phyloP scores from a whole-genome alignment of 1,140 invertebrate species.

The Lethrus apterus region DNA sequence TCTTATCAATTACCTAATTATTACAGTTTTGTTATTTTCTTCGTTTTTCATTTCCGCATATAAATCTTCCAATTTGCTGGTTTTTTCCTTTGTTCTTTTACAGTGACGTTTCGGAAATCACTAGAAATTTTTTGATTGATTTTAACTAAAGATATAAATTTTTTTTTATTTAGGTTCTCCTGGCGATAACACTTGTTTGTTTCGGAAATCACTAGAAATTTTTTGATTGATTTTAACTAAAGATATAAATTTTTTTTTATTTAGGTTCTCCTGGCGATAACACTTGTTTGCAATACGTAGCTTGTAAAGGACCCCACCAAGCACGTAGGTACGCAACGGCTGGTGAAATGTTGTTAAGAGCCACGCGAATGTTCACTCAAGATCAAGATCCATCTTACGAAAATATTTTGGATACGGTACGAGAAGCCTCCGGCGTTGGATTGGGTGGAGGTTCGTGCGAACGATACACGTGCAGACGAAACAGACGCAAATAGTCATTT shows the following conservation, averaged over 20 bases:
- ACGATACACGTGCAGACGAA: slow-evolving; percentile 23
- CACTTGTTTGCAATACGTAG: slow-evolving; percentile 66
- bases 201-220: too few relatives aligned
- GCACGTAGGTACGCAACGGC: slow-evolving; percentile 67
- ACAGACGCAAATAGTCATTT: background rate
- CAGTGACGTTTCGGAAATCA: slow-evolving; percentile 15
- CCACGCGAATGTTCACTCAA: slow-evolving; percentile 52
- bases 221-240: too few relatives aligned
- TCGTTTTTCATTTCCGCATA: background rate
- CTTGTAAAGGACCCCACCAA: slow-evolving; percentile 64
- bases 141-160: too few relatives aligned
- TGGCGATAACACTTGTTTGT: slow-evolving; percentile 60
- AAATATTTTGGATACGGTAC: slow-evolving; percentile 30
- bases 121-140: too few relatives aligned
- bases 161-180: slow-evolving; percentile 51
- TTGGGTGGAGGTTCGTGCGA: slow-evolving; percentile 31
- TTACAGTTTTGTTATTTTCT: too few relatives aligned
- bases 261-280: slow-evolving; percentile 53
- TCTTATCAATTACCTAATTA: too few relatives aligned
- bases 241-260: too few relatives aligned
- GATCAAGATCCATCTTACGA: slow-evolving; percentile 27
- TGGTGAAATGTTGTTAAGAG: slow-evolving; percentile 63
- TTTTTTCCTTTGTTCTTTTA: background rate
- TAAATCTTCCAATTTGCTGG: background rate
- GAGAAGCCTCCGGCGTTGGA: slow-evolving; percentile 32